Conservation (phyloP, 2,797 vertebrate genomes). For the Karalla daura region DNA sequence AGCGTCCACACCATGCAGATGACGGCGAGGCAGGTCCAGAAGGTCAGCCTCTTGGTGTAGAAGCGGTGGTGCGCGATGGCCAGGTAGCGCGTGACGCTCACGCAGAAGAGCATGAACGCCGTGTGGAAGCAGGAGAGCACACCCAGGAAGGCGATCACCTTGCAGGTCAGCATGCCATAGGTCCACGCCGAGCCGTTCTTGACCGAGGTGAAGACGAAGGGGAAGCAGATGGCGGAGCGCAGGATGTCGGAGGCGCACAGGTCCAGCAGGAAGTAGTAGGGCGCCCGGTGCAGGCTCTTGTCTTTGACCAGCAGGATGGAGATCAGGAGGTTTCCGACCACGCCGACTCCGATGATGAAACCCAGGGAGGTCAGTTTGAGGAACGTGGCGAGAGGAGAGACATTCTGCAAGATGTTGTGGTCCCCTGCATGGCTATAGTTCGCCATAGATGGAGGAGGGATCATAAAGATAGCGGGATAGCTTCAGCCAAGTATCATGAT, state of each 20-base stretch:
- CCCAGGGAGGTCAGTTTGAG: conserved; percentile 99
- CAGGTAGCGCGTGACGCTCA: conserved; percentile 98
- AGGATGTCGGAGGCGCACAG: conserved; percentile 98
- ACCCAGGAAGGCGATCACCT: conserved; percentile 99
- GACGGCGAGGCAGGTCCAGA: conserved; percentile 98
- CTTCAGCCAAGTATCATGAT: conserved; percentile 99
- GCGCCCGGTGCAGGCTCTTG: conserved; percentile 98
- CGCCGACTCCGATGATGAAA: conserved; percentile 99
- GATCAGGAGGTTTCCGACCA: conserved; percentile 99
- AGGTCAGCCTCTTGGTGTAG: conserved; percentile 98
- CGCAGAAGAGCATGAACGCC: conserved; percentile 99
- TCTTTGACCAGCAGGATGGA: conserved; percentile 99
- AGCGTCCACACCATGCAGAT: conserved; percentile 99
- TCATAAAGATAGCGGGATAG: conserved; percentile 93
- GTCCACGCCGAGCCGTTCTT: conserved; percentile 99
- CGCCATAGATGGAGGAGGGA: conserved; percentile 99
- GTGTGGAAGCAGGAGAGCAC: conserved; percentile 99
- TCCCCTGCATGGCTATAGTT: conserved; percentile 99
- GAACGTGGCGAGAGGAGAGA: conserved; percentile 99
- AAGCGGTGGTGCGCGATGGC: conserved; percentile 99
- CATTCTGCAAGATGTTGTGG: conserved; percentile 99
- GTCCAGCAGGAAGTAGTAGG: conserved; percentile 99
- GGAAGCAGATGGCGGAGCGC: conserved; percentile 99
- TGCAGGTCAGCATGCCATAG: conserved; percentile 98
- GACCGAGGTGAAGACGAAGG: conserved; percentile 99